These are phyloP conservation scores for Pseudomyrmex flavicornis DNA, from an alignment of 1,140 invertebrate genomes.

Conservation along the genomic window DNA sequence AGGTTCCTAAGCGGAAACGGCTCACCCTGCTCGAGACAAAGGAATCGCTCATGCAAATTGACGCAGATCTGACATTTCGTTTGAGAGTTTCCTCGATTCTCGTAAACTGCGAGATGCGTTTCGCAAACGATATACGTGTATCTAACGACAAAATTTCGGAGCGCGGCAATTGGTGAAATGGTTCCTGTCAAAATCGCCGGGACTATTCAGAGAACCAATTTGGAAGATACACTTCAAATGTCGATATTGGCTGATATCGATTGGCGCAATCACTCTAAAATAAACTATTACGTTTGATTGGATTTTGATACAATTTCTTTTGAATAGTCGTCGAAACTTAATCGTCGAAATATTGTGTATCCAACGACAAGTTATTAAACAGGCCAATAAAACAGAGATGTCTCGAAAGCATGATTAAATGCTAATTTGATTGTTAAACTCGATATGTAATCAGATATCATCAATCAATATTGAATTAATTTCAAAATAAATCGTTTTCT, in stretches of 20 bases:
- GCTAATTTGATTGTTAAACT: background rate
- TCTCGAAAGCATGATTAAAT: background rate
- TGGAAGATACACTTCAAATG: background rate
- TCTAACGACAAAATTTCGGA: background rate
- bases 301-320: conserved; percentile 2
- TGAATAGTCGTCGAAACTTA: background rate
- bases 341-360: background rate
- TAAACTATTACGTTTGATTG: background rate
- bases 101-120: conserved; percentile 7
- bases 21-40: conserved; percentile 64
- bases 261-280: background rate
- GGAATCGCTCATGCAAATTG: conserved; percentile 59
- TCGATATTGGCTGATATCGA: background rate
- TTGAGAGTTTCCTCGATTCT: conserved; percentile 16
- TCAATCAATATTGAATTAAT: background rate
- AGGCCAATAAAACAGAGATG: background rate
- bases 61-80: conserved; percentile 27
- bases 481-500: conserved; percentile 15
- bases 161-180: background rate
- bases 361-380: conserved; percentile 2
- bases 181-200: background rate
- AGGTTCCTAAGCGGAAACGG: conserved; percentile 73
- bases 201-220: background rate
- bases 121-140: conserved; percentile 14
- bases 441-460: background rate